Base-by-base conservation (phyloP, 2,888 invertebrate genomes). In the Glyphotaelius pellucidus region DNA sequence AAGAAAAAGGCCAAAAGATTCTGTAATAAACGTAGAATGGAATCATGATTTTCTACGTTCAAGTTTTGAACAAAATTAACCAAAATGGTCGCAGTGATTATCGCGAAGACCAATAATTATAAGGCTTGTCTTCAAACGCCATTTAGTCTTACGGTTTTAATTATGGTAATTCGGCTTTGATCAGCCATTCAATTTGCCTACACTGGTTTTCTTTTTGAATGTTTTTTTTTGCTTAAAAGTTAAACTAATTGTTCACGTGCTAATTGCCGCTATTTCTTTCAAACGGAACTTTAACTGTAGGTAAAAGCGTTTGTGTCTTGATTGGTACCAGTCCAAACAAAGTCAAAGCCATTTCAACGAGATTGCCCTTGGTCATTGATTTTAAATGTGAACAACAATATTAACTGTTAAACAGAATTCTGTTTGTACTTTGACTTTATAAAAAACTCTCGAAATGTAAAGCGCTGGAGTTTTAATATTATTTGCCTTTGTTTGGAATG, bases 41-140 rank as follows among this genome's bases (percentile, higher is more conserved):
- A 67, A 67, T 67, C 67, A 83, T 25, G 25, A 83, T 83, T 83
- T 83, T 83, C 35, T 19, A 83, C 83, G 35, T 19, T 35, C 25
- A 35, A 38, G 83, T 35, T 83, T 83, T 83, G 2, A 35, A 19
- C 32, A 83, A 83, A 25, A 38, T 83, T 32, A 83, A 25, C 83
- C 83, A 35, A 83, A 83, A 83, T 38, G 31, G 83, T 83, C 32
- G 25, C 19, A 83, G n/a, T n/a, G 83, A 83, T 83, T 38, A 83
- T 83, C 32, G 83, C 83, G 19, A 38, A 35, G 19, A 83, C 83
- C 83, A 83, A 83, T 83, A 35, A 83, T 83, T 83, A 83, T 15
- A 83, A 67, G 5, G 35, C 35, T 83, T 83, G 83, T 38, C 83
- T 83, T 83, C 83, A 38, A 15, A 83, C 83, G 35, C 83, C 35